These are phyloP conservation scores for Papilio glaucus DNA, from an alignment of 1,140 invertebrate genomes.

Conservation along the genomic window DNA sequence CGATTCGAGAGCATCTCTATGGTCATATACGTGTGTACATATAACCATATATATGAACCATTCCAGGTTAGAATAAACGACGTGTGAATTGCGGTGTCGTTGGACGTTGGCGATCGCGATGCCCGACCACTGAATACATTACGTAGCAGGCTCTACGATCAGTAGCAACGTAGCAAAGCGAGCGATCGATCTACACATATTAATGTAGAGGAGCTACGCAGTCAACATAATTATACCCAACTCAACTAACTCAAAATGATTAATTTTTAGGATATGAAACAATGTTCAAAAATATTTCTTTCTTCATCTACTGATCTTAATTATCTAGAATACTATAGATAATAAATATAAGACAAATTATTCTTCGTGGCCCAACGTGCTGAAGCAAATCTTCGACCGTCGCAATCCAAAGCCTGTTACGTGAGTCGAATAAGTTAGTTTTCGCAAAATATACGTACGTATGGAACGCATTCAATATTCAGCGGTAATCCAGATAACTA, in stretches of 20 bases:
- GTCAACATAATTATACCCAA: neutral
- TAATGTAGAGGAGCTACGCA: neutral
- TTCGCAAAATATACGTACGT: neutral
- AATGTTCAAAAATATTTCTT: neutral
- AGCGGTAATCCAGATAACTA: neutral
- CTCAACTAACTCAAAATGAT: neutral
- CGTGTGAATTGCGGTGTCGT: slow-evolving; percentile 6
- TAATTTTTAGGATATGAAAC: neutral
- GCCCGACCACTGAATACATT: neutral
- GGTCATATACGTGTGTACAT: too few species aligned
- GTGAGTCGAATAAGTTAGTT: neutral
- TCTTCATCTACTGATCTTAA: neutral
- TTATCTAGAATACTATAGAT: neutral
- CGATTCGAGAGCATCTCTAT: too few species aligned
- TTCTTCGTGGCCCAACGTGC: neutral
- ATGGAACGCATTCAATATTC: neutral
- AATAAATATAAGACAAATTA: neutral
- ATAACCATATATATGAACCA: too few species aligned
- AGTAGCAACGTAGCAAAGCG: neutral
- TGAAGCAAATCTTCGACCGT: neutral
- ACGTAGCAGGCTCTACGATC: slow-evolving; percentile 8
- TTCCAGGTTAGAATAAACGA: slow-evolving; percentile 15
- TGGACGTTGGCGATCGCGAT: neutral
- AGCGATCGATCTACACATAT: neutral
- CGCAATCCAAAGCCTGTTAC: slow-evolving; percentile 14